phyloP scores from a whole-genome alignment of 1,140 invertebrate species.

The Eurosta solidaginis region DNA sequence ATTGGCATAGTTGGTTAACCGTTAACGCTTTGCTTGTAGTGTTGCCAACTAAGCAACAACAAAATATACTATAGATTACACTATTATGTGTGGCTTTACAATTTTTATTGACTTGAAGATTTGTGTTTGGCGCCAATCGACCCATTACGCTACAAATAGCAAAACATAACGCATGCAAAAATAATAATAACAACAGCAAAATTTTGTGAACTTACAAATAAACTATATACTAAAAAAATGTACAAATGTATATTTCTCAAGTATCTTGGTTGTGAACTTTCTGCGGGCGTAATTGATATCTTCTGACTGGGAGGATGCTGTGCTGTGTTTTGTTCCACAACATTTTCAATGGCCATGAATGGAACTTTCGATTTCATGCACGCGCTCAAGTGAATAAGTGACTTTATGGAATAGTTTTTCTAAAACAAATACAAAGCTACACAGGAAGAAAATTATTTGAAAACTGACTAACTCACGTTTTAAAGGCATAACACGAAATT shows the following conservation, averaged over 20 bases:
- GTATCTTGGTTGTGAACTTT: background rate
- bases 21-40: background rate
- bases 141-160: constrained; percentile 21
- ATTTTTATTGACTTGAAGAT: constrained; percentile 32
- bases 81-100: background rate
- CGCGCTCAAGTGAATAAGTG: background rate
- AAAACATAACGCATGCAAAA: constrained; percentile 4
- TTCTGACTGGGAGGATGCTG: background rate
- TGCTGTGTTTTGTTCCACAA: background rate
- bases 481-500: too few relatives aligned
- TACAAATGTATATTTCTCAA: too few relatives aligned
- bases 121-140: constrained; percentile 28
- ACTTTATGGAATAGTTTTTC: background rate
- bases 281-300: background rate
- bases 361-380: constrained; percentile 10
- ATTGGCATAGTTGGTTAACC: background rate
- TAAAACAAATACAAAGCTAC: background rate
- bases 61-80: background rate
- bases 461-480: too few relatives aligned
- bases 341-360: background rate
- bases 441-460: background rate
- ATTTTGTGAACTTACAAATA: too few relatives aligned
- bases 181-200: background rate
- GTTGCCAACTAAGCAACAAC: background rate
- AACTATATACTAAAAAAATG: too few relatives aligned